A percentile compares a stretch with the other conserved stretches of the same genome.
These are phyloP conservation scores for Indicator maculatus DNA, from an alignment of 2,113 vertebrate species.

Conservation along the genomic window DNA sequence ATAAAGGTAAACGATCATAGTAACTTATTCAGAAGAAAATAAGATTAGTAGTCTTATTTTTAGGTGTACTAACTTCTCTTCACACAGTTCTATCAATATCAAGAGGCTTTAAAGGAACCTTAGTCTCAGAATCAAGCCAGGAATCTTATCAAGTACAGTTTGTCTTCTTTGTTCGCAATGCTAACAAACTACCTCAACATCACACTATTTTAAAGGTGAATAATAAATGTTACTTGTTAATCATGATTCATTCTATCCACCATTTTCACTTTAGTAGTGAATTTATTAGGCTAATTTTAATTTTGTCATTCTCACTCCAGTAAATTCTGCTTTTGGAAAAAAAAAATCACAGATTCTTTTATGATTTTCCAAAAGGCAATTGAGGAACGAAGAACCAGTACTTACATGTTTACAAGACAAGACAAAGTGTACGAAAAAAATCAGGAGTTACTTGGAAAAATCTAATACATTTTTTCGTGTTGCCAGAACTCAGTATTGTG, in stretches of 20 bases:
- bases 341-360: background rate
- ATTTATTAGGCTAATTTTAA: conserved; percentile 9
- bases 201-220: background rate
- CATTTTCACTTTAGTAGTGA: background rate
- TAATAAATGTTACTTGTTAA: background rate
- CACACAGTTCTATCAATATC: background rate
- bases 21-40: background rate
- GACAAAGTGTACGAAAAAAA: background rate
- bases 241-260: background rate
- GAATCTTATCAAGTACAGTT: background rate
- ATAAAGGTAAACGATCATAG: background rate
- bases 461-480: background rate
- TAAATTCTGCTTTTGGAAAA: background rate
- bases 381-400: background rate
- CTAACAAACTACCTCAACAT: background rate
- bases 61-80: background rate
- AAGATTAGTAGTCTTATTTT: background rate
- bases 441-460: background rate
- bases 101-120: background rate
- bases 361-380: background rate
- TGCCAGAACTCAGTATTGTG: background rate
- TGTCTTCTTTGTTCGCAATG: background rate
- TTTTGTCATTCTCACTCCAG: conserved; percentile 5
- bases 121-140: background rate
- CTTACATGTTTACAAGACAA: background rate